Conservation (phyloP, 2,113 vertebrate genomes). For the Meles meles region DNA sequence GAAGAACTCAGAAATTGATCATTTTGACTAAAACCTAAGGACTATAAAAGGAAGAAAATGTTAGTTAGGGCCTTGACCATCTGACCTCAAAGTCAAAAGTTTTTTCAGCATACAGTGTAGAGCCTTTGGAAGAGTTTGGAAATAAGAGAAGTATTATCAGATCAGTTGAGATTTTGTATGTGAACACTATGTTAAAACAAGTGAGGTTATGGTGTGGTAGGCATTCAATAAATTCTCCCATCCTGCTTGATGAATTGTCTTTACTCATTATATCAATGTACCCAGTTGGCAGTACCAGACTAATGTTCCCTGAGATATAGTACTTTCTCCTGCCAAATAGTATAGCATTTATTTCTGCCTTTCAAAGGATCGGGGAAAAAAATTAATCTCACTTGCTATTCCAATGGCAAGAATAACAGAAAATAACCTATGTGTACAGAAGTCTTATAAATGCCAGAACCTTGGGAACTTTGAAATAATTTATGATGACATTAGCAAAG, state of each 20-base stretch:
- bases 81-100: not conserved
- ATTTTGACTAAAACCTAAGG: not conserved
- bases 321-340: not conserved
- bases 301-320: not conserved
- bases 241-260: not conserved
- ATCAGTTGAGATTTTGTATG: not conserved
- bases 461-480: not conserved
- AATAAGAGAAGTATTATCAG: not conserved
- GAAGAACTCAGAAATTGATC: not conserved
- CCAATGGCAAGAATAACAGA: not conserved
- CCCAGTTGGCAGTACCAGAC: not conserved
- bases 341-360: not conserved
- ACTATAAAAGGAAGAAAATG: not conserved
- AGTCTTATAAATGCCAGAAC: not conserved
- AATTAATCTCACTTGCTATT: not conserved
- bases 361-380: not conserved
- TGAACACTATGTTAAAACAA: not conserved
- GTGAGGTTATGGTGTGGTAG: not conserved
- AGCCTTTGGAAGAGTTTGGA: not conserved
- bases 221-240: not conserved
- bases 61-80: not conserved
- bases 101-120: not conserved
- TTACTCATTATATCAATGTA: not conserved
- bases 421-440: not conserved
- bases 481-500: not conserved